phyloP scores from a whole-genome alignment of 2,888 invertebrate species.

The Caenorhabditis afra region DNA sequence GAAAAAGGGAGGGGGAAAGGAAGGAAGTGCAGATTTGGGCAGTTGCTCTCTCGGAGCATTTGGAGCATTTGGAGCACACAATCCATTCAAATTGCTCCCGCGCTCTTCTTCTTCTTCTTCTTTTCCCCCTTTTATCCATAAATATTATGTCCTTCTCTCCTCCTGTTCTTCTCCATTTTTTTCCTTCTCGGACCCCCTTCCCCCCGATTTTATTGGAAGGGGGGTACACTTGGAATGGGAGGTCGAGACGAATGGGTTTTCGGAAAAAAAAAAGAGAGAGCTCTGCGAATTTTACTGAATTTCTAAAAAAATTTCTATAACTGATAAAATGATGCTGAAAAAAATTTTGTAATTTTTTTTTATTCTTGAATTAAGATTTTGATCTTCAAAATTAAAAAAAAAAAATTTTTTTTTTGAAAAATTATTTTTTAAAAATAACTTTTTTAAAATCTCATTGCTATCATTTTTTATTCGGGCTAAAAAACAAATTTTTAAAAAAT shows the following conservation, averaged over 20 bases:
- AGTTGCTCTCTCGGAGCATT: not conserved
- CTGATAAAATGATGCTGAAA: no score
- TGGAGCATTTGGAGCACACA: constrained; percentile 13
- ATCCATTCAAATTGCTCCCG: constrained; percentile 50
- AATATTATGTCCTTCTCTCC: constrained; percentile 52
- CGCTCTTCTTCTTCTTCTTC: no score
- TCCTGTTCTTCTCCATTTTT: not conserved
- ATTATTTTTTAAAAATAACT: no score
- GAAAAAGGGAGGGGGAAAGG: not conserved
- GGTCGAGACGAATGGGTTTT: no score
- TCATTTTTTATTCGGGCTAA: no score
- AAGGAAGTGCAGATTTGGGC: constrained; percentile 39
- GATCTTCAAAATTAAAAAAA: not conserved
- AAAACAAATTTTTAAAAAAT: no score
- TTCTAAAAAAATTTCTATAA: no score
- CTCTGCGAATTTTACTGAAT: no score
- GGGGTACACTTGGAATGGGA: no score
- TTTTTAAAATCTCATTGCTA: no score
- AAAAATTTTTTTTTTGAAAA: not conserved
- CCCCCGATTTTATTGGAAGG: constrained; percentile 1
- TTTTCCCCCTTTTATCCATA: constrained; percentile 50
- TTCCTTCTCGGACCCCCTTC: not conserved
- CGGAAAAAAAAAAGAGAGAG: no score
- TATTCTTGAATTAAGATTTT: not conserved
- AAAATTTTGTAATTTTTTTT: not conserved